phyloP scores from a whole-genome alignment of 2,888 invertebrate species.

The Agrotis puta region DNA sequence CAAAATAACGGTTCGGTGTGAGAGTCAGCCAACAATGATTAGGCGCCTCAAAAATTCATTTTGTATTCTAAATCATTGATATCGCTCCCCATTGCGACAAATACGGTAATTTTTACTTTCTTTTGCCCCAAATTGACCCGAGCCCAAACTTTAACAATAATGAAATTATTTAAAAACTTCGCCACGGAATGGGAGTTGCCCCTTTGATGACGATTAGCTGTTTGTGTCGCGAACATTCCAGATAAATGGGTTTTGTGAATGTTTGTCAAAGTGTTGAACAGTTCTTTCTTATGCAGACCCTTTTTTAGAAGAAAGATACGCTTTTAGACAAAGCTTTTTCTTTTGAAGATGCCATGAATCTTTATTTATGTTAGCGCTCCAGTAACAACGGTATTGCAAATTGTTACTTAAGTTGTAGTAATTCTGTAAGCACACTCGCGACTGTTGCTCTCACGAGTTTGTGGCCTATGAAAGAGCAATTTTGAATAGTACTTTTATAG shows the following conservation, averaged over 20 bases:
- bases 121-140: conserved; percentile 58
- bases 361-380: neutral
- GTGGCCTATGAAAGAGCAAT: too few relatives aligned
- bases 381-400: neutral
- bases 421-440: too few relatives aligned
- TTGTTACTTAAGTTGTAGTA: neutral
- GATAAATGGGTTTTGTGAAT: conserved; percentile 51
- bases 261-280: conserved; percentile 37
- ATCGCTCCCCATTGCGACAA: conserved; percentile 61
- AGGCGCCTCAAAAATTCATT: conserved; percentile 58
- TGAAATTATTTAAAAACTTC: conserved; percentile 69
- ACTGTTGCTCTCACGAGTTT: too few relatives aligned
- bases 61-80: conserved; percentile 63
- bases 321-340: conserved; percentile 5
- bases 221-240: conserved; percentile 58
- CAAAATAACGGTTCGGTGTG: conserved; percentile 48
- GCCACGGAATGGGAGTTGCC: conserved; percentile 56
- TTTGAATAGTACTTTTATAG: too few relatives aligned
- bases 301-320: conserved; percentile 21
- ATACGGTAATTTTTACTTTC: conserved; percentile 65
- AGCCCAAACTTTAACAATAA: conserved; percentile 66
- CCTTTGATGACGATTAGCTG: conserved; percentile 62
- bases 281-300: conserved; percentile 36
- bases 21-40: conserved; percentile 48
- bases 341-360: conserved; percentile 7